Base-by-base conservation (phyloP, 2,888 invertebrate genomes). In the Trilocha varians region DNA sequence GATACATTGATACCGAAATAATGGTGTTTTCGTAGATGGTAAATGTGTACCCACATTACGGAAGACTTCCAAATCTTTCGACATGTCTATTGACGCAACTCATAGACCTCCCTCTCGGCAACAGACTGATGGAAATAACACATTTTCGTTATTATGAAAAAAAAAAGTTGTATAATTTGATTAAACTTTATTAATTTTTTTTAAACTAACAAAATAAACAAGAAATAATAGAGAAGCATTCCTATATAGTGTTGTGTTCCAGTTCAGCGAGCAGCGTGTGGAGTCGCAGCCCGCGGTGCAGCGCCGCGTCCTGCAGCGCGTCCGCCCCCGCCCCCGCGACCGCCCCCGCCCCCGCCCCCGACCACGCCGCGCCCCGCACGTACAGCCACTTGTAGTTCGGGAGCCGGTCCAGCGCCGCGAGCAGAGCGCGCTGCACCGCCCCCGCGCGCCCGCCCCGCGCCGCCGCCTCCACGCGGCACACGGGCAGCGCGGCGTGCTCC, bases 261-360 rank as follows among this genome's bases (percentile, higher is more conserved):
- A 94, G 84, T 75, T 94, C 94, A 69, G 93, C 92, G 1, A 91
- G 90, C 36, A 93, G 88, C 36, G 93, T 90, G 71, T 92, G 94
- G 56, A 92, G 83, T 40, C 94, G 86, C 46, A 94, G 77, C 62
- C 90, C 89, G 60, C 93, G 92, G 65, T 93, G 93, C 40, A 91
- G 90, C 60, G 93, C 87, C 43, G 92, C 78, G 78, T 93, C 94
- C 59, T 91, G 91, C 52, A 94, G 88, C 77, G 91, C 90, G 1
- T 87, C 80, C 47, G 91, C 71, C 57, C 90, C 89, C 45, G 87
- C 25, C 89, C n/a, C n/a, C n/a, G n/a, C n/a, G n/a, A 94, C 88
- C 77, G 91, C 90, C 1, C 87, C 80, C 47, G 90, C 71, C 57
- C 90, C 89, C 46, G 87, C 25, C 89, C 58, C 54, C 52, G 63